These are phyloP conservation scores for Yponomeuta evonymella DNA, from an alignment of 2,888 invertebrate genomes.

Conservation along the genomic window DNA sequence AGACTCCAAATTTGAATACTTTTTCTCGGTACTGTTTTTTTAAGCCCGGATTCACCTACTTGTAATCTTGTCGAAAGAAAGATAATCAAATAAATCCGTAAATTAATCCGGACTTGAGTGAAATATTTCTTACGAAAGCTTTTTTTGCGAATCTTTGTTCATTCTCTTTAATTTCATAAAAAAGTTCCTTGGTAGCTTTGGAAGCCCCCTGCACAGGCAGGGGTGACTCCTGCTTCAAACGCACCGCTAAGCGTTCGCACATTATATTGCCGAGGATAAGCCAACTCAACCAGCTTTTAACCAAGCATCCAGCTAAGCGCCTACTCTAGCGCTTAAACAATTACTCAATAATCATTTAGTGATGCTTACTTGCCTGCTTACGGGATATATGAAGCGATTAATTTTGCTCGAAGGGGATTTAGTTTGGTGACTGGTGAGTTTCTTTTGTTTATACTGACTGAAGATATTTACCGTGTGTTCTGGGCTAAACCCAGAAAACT, in stretches of 20 bases:
- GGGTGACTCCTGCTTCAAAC: background rate
- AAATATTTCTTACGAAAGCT: background rate
- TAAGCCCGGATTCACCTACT: no score
- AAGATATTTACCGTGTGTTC: no score
- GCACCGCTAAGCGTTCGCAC: background rate
- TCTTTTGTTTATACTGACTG: no score
- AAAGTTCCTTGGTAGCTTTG: background rate
- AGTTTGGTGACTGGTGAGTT: background rate
- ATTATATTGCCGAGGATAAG: background rate
- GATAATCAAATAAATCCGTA: no score
- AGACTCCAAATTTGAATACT: no score
- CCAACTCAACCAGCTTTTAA: background rate
- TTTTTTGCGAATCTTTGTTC: background rate
- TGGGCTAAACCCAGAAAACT: no score
- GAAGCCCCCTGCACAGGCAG: background rate
- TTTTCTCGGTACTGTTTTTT: no score
- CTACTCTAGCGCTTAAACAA: conserved; percentile 1
- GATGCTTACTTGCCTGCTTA: background rate
- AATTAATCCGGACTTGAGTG: no score
- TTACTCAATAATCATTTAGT: background rate
- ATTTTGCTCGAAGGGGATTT: background rate
- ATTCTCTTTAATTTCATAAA: no score
- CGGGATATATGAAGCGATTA: background rate
- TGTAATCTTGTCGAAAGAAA: no score
- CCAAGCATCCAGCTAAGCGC: background rate